Percentiles rank a stretch among this genome's conserved stretches.
Evolutionary conservation across 2,113 vertebrate genomes (phyloP).

Genomic region (Panurus biarmicus): DNA sequence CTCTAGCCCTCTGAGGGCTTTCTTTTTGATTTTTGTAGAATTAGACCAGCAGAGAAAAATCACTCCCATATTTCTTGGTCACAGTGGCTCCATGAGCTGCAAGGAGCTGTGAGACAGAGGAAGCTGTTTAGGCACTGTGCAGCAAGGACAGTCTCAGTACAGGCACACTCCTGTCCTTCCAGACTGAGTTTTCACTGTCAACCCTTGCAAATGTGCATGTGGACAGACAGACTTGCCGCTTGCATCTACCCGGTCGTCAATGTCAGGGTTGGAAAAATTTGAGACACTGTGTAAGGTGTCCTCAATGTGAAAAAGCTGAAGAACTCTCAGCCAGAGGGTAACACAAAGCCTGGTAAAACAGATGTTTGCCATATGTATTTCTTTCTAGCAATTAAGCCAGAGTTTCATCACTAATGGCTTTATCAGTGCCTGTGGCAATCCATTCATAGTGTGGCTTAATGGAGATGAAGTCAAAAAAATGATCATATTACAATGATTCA

Average conservation of each 20-base stretch:
- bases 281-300: neutral
- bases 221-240: neutral
- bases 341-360: conserved; percentile 13
- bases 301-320: neutral
- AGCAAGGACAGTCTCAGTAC: neutral
- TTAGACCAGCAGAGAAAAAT: neutral
- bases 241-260: neutral
- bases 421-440: conserved; percentile 40
- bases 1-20: neutral
- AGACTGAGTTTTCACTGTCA: neutral
- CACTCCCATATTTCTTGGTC: neutral
- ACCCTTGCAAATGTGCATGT: neutral
- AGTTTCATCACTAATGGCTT: conserved; percentile 10
- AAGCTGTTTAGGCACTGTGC: neutral
- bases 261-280: neutral
- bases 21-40: neutral
- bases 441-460: neutral
- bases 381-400: conserved; percentile 11
- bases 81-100: neutral
- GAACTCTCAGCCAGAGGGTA: neutral
- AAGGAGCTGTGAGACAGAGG: neutral
- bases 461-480: conserved; percentile 22
- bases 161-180: neutral
- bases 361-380: conserved; percentile 4
- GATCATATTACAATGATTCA: neutral